Conservation (phyloP, 1,140 invertebrate genomes). For the Sitophilus oryzae region DNA sequence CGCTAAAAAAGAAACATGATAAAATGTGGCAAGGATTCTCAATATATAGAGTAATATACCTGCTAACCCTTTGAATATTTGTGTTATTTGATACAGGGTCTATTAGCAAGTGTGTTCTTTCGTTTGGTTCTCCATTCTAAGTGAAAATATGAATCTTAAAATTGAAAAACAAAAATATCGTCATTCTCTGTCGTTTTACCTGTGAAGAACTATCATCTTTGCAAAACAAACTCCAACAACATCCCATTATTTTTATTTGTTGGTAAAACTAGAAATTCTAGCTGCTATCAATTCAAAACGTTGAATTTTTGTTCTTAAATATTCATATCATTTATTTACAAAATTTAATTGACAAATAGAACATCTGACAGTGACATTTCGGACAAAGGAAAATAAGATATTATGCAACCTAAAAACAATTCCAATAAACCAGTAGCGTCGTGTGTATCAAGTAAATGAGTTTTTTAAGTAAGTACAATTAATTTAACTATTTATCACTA, state of each 20-base stretch:
- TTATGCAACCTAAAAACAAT: too few species aligned
- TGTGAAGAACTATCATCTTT: slow-evolving; percentile 41
- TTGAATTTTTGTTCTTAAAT: background rate
- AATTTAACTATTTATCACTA: too few species aligned
- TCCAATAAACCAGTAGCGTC: too few species aligned
- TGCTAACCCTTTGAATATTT: slow-evolving; percentile 54
- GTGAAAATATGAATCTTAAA: slow-evolving; percentile 13
- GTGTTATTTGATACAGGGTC: slow-evolving; percentile 64
- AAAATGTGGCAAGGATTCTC: slow-evolving; percentile 9
- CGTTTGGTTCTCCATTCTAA: slow-evolving; percentile 56
- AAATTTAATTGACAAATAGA: background rate
- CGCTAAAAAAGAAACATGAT: slow-evolving; percentile 46
- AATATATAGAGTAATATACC: slow-evolving; percentile 36
- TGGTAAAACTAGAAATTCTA: slow-evolving; percentile 32
- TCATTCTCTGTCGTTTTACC: slow-evolving; percentile 28
- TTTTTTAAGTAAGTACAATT: too few species aligned
- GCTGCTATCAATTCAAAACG: background rate
- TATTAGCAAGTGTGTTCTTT: slow-evolving; percentile 61
- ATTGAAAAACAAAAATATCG: slow-evolving; percentile 8
- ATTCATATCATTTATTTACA: background rate
- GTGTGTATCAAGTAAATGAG: too few species aligned
- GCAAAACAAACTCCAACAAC: slow-evolving; percentile 44
- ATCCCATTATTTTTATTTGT: slow-evolving; percentile 40
- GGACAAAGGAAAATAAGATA: too few species aligned
- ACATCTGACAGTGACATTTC: background rate